A percentile compares a stretch with the other conserved stretches of the same genome.
phyloP scores from a whole-genome alignment of 1,140 invertebrate genomes.

The Acyrthosiphon pisum region DNA sequence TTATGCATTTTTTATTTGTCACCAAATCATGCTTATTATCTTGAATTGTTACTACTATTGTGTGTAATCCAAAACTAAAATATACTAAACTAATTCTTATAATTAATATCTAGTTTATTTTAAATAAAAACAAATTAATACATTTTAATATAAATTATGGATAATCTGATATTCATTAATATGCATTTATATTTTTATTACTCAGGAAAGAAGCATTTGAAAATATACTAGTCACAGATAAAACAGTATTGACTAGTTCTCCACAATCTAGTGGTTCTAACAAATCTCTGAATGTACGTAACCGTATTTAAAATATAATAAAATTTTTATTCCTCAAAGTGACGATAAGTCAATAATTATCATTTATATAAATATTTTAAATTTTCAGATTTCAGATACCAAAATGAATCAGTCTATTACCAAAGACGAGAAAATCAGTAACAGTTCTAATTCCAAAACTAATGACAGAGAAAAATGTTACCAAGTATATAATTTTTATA shows the following conservation, averaged over 20 bases:
- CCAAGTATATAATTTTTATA: background rate
- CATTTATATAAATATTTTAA: background rate
- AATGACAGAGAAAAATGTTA: constrained; percentile 43
- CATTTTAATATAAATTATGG: too few relatives aligned
- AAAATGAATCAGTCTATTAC: constrained; percentile 46
- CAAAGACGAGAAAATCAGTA: constrained; percentile 37
- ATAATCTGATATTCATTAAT: background rate
- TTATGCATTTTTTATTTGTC: background rate
- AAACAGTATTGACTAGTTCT: constrained; percentile 22
- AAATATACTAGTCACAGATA: constrained; percentile 5
- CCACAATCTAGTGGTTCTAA: constrained; percentile 29
- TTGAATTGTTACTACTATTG: background rate
- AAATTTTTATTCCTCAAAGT: background rate
- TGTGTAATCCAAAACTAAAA: too few relatives aligned
- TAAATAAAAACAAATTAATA: background rate
- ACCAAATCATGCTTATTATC: background rate
- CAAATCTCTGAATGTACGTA: constrained; percentile 33
- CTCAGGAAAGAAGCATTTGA: constrained; percentile 34
- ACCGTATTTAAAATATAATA: background rate
- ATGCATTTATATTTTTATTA: background rate
- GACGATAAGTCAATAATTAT: background rate
- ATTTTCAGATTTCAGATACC: constrained; percentile 21
- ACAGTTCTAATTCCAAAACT: constrained; percentile 25
- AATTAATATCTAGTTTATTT: background rate
- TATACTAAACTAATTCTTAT: background rate